Percentiles rank a stretch among this genome's conserved stretches.
These are phyloP conservation scores for Setophaga petechia DNA, from an alignment of 2,113 vertebrate species.

Conservation along the genomic window DNA sequence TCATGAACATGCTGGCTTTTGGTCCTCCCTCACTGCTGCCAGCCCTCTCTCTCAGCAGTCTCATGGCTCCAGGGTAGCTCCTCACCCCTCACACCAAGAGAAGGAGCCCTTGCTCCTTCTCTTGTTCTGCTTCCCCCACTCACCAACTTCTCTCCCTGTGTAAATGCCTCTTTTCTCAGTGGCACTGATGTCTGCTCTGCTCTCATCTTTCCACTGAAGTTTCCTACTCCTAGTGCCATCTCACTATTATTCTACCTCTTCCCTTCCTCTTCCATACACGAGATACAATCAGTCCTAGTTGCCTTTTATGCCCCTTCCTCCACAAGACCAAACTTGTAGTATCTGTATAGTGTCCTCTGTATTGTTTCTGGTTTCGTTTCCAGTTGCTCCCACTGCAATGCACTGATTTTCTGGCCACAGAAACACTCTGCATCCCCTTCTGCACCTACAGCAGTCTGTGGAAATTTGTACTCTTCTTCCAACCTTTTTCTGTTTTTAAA, in stretches of 20 bases:
- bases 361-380: background rate
- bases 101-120: background rate
- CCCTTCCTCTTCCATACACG: accelerated
- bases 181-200: background rate
- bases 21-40: background rate
- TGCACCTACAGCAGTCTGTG: background rate
- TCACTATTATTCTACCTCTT: background rate
- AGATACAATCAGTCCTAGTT: background rate
- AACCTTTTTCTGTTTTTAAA: background rate
- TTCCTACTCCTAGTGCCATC: background rate
- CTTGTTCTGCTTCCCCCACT: accelerated
- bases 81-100: background rate
- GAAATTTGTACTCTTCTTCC: background rate
- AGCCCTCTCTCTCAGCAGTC: background rate
- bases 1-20: background rate
- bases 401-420: accelerated
- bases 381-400: background rate
- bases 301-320: background rate
- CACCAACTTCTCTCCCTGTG: background rate
- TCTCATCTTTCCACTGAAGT: background rate
- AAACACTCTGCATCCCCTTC: background rate
- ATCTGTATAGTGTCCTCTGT: background rate
- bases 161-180: background rate
- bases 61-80: background rate
- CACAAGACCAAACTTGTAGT: background rate